Base-by-base conservation (phyloP, 2,888 invertebrate species). In the Arenicola marina region DNA sequence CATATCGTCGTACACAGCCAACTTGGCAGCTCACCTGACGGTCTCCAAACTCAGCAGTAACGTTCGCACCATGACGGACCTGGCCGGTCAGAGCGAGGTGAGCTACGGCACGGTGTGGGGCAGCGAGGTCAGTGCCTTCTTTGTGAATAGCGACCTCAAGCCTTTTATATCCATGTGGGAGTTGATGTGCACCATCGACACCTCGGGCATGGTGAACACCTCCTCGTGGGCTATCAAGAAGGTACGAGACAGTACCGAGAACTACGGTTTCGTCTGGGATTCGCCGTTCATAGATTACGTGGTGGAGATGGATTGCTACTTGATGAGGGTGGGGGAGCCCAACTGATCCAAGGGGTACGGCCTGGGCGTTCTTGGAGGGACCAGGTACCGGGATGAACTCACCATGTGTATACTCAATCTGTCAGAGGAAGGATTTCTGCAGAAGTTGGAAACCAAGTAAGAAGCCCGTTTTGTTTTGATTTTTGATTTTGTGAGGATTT, bases 351-450 rank as follows among this genome's bases (percentile, higher is more conserved):
- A 38, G 11, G 38, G 34, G 4, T 56, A 56, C 26, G 38, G 56
- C 26, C 15, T 56, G 4, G 56, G 34, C 21, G 56, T 56, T 7
- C 56, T 38, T 4, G 4, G 7, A 4, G 38, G 38, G 4, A 38
- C 56, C 21, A 4, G 38, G 7, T 56, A 56, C 38, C 11, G 56
- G 26, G 56, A 56, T n/a, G 56, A 56, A 4, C 33, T 56, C 34
- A 38, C 34, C 18, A 38, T 56, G 56, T 33, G 34, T 4, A 56
- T 56, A 15, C 38, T 56, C n/a, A 11, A 56, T n/a, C n/a, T 56
- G 21, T 33, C 18, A 33, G 56, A 56, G 11, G 7, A 21, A 4
- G 56, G 56, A 11, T 4, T 15, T 15, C 11, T 38, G 11, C 11
- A 11, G 11, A 18, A 11, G 11, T 18, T 38, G 11, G 38, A 38